A percentile compares a stretch with the other conserved stretches of the same genome.
These are phyloP conservation scores for Porphyrio hochstetteri DNA, from an alignment of 2,113 vertebrate species.

Conservation along the genomic window DNA sequence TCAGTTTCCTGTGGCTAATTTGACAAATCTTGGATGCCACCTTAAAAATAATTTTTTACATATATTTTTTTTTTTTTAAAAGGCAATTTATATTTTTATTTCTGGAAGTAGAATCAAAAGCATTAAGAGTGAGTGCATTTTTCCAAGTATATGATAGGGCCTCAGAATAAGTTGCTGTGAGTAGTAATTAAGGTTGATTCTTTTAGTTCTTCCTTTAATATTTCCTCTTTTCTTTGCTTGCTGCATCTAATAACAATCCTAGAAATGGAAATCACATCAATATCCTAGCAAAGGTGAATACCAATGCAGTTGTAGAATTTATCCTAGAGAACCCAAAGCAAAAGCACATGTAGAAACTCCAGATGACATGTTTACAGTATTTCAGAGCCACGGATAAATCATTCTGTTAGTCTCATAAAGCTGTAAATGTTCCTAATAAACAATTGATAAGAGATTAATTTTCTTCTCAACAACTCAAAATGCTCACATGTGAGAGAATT, in stretches of 20 bases:
- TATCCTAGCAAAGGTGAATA: not conserved
- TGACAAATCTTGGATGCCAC: not conserved
- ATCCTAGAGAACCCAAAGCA: not conserved
- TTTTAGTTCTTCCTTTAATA: not conserved
- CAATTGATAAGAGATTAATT: not conserved
- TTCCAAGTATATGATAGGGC: not conserved
- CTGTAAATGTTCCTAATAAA: not conserved
- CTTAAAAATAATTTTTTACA: not conserved
- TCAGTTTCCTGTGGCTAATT: slow-evolving; percentile 19
- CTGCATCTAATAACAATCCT: not conserved
- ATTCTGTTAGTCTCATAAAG: not conserved
- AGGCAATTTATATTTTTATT: not conserved
- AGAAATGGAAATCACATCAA: not conserved
- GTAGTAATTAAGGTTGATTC: not conserved
- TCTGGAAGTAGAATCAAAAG: not conserved
- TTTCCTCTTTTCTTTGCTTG: not conserved
- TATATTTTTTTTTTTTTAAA: no score
- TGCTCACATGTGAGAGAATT: not conserved
- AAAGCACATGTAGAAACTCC: not conserved
- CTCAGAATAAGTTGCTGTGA: not conserved
- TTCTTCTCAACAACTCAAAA: not conserved
- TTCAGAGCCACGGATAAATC: not conserved
- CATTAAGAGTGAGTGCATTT: not conserved
- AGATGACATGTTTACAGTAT: not conserved
- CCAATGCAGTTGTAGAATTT: not conserved